phyloP scores from a whole-genome alignment of 2,113 vertebrate genomes.

The Paracanthobrama guichenoti region DNA sequence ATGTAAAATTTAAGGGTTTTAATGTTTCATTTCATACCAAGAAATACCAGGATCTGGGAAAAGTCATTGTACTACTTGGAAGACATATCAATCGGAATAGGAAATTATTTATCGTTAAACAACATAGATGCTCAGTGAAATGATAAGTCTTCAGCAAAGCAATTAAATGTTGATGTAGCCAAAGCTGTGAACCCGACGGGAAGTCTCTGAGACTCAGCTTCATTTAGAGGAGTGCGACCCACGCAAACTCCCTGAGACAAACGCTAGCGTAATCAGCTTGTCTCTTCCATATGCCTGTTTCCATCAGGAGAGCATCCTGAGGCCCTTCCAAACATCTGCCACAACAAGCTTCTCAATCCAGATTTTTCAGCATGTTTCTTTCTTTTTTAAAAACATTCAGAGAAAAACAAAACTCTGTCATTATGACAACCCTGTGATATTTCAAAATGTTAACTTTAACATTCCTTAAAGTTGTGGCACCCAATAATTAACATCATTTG shows the following conservation, averaged over 20 bases:
- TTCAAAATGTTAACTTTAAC: background rate
- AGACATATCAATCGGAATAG: background rate
- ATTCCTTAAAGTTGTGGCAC: background rate
- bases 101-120: background rate
- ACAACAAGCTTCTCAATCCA: background rate
- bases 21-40: background rate
- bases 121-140: background rate
- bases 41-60: background rate
- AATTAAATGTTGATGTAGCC: constrained; percentile 18
- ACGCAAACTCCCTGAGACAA: constrained; percentile 12
- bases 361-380: constrained; percentile 7
- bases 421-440: background rate
- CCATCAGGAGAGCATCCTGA: constrained; percentile 39
- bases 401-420: background rate
- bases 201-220: constrained; percentile 16
- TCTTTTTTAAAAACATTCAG: constrained; percentile 18
- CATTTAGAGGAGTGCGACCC: background rate
- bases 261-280: constrained; percentile 18
- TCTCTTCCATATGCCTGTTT: constrained; percentile 35
- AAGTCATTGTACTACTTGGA: background rate
- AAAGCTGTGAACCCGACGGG: background rate
- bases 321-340: constrained; percentile 38
- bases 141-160: background rate
- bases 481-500: background rate
- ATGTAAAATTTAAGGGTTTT: background rate